Conservation (phyloP, 2,113 vertebrate genomes). For the Ifrita kowaldi region DNA sequence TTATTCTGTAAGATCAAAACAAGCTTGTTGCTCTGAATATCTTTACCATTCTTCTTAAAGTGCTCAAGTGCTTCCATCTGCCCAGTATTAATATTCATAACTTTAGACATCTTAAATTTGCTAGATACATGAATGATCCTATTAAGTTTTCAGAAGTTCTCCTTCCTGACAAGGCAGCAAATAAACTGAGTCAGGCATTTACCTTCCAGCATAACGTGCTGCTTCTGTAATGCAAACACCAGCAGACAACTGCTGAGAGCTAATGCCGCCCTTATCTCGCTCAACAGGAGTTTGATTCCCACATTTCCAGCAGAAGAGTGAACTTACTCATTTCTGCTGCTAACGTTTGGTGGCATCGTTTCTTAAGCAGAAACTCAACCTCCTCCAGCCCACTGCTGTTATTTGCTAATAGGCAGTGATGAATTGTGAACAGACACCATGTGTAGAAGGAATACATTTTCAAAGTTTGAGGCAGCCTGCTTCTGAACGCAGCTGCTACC, state of each 20-base stretch:
- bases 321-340: conserved; percentile 12
- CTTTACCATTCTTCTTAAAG: neutral
- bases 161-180: conserved; percentile 37
- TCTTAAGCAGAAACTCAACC: conserved; percentile 12
- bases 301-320: conserved; percentile 17
- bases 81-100: conserved; percentile 46
- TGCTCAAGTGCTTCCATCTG: neutral
- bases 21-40: neutral
- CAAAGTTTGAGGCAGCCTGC: neutral
- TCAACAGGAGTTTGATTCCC: conserved; percentile 39
- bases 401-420: neutral
- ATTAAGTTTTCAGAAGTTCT: conserved; percentile 32
- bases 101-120: conserved; percentile 20
- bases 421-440: neutral
- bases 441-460: neutral
- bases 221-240: conserved; percentile 39
- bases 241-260: conserved; percentile 41
- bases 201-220: conserved; percentile 10
- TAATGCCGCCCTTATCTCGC: conserved; percentile 40
- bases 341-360: conserved; percentile 19
- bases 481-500: neutral
- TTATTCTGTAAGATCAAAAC: neutral
- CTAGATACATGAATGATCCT: neutral
- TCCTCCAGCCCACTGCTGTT: neutral
- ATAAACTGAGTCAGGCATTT: conserved; percentile 41